phyloP scores from a whole-genome alignment of 2,113 vertebrate genomes.

The rat (Rattus norvegicus) region DNA sequence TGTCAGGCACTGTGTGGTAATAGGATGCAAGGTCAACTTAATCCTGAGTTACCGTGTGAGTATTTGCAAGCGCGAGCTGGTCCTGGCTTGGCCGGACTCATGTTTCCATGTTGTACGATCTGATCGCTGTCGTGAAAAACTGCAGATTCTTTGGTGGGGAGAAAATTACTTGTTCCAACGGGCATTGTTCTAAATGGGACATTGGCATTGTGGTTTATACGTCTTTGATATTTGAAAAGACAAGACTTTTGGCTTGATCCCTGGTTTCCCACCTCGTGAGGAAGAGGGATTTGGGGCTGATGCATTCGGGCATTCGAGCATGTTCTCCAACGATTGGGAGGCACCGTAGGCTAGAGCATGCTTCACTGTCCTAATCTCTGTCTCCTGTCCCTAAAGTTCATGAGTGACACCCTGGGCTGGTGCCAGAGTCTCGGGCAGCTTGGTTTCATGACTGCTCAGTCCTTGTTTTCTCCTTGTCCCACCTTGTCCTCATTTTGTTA shows the following conservation, averaged over 20 bases:
- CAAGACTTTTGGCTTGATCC: background rate
- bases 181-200: background rate
- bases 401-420: background rate
- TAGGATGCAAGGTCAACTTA: background rate
- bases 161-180: background rate
- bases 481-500: conserved; percentile 41
- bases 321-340: background rate
- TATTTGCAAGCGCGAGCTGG: background rate
- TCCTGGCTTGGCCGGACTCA: background rate
- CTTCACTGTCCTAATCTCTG: background rate
- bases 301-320: background rate
- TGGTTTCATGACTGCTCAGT: background rate
- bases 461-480: conserved; percentile 7
- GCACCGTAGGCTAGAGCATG: too few species aligned
- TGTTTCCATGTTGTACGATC: background rate
- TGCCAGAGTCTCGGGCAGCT: background rate
- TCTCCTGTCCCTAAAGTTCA: background rate
- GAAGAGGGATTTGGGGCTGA: background rate
- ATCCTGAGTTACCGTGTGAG: background rate
- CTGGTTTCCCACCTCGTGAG: background rate
- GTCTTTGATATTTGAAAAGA: background rate
- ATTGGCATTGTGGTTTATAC: background rate
- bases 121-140: background rate
- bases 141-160: background rate
- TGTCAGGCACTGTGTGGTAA: background rate